A percentile compares a stretch with the other conserved stretches of the same genome.
phyloP scores from a whole-genome alignment of 2,888 invertebrate species.

The Nephrocerus scutellatus region DNA sequence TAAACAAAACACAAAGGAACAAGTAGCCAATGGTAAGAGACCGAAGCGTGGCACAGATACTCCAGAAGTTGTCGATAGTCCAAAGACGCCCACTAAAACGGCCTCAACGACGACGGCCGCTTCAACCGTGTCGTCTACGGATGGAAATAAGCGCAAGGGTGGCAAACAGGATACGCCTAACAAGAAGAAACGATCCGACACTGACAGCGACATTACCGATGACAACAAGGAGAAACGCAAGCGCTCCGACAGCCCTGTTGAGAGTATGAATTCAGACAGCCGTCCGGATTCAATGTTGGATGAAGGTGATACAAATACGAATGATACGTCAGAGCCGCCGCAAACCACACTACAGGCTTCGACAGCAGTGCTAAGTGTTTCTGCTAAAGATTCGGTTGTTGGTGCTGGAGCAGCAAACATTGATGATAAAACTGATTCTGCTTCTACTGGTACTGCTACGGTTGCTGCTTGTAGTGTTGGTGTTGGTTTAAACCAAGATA shows the following conservation, averaged over 20 bases:
- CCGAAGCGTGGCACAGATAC: conserved; percentile 58
- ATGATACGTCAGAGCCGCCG: conserved; percentile 43
- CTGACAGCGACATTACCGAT: conserved; percentile 46
- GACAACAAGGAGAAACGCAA: conserved; percentile 52
- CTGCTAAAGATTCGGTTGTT: too few species aligned
- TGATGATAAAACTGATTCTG: too few species aligned
- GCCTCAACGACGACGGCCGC: too few species aligned
- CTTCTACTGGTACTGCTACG: too few species aligned
- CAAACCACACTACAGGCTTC: too few species aligned
- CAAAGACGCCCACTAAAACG: conserved; percentile 51
- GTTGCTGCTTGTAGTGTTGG: too few species aligned
- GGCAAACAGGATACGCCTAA: conserved; percentile 52
- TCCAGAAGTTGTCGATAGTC: conserved; percentile 46
- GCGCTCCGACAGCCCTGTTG: conserved; percentile 63
- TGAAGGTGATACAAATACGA: conserved; percentile 52
- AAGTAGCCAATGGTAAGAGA: conserved; percentile 48
- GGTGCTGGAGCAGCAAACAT: conserved; percentile 27
- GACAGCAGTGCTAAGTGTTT: too few species aligned
- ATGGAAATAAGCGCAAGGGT: conserved; percentile 39
- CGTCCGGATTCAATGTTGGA: conserved; percentile 65
- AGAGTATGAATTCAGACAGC: conserved; percentile 78
- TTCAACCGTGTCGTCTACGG: too few species aligned
- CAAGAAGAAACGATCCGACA: conserved; percentile 52
- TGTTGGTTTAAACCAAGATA: too few species aligned
- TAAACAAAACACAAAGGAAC: conserved; percentile 52